Evolutionary conservation across 2,797 vertebrate species (phyloP), one percentile per base, ranked within the genome.

Genomic region (Avahi laniger): DNA sequence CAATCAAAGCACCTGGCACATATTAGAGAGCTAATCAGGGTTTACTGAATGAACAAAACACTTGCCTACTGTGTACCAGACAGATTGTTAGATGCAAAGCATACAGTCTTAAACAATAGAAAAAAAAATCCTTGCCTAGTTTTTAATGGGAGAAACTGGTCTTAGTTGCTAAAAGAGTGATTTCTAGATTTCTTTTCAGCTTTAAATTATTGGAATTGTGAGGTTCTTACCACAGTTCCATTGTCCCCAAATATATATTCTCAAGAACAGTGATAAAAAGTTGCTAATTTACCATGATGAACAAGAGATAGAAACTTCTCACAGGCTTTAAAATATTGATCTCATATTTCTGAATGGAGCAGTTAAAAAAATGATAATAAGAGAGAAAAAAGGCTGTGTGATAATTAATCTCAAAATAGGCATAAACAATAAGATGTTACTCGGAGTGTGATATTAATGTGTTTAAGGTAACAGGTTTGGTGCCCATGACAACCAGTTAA

Each of bases 401-500:
- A 65, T 81, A 17, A 33, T 33, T 78, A 81, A 61, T 97, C 24
- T 93, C 43, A 75, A 85, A 94, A 80, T 48, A 94, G 72, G 7
- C 7, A 61, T 52, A 87, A 83, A 54, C 22, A 73, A 81, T 65
- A 70, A 35, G 12, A 76, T 61, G 67, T 35, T 91, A 52, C 57
- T 84, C 85, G 18, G n/a, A 43, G 15, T 41, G 22, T 70, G 28
- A 75, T 63, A 81, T 54, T 73, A 84, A 69, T 46, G 13, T 80
- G 35, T 65, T 92, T 84, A 70, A 88, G 72, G 38, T 81, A 96
- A 95, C 30, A 91, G 46, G 20, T 65, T 87, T 92, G n/a, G 63
- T 83, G 52, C 38, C 84, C 85, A 72, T 61, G 52, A 52, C 72
- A 80, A 76, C 20, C 61, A 85, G n/a, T 94, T 92, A 73, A 87